phyloP scores from a whole-genome alignment of 2,113 vertebrate genomes.

The Paradisaea rubra region DNA sequence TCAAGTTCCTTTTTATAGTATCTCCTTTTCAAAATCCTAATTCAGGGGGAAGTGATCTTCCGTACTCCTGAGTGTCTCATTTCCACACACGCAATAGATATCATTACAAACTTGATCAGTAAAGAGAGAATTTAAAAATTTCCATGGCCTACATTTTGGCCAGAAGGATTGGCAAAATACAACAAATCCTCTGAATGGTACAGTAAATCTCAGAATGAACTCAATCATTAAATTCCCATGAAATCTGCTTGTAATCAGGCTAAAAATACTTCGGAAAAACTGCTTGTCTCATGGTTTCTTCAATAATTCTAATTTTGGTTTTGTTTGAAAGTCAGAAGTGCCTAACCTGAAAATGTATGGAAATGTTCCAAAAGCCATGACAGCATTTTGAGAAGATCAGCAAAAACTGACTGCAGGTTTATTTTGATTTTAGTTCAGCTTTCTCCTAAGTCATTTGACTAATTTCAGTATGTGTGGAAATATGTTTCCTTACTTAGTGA shows the following conservation, averaged over 20 bases:
- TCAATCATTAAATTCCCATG: neutral
- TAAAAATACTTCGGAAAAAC: neutral
- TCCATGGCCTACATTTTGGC: neutral
- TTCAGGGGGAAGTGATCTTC: neutral
- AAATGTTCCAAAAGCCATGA: neutral
- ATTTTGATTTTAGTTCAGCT: neutral
- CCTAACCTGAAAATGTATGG: neutral
- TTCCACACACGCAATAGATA: neutral
- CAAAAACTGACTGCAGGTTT: neutral
- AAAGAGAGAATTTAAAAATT: neutral
- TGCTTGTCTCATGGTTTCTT: neutral
- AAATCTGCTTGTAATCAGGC: neutral
- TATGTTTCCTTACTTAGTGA: neutral
- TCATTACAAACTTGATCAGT: neutral
- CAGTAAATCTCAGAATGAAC: neutral
- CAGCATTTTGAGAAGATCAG: neutral
- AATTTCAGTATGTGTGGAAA: neutral
- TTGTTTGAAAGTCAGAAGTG: neutral
- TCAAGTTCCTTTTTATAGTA: neutral
- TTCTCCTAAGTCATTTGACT: neutral
- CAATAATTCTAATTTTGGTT: neutral
- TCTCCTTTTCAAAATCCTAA: neutral
- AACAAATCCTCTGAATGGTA: neutral
- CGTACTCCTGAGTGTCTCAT: neutral
- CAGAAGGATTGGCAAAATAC: neutral